Evolutionary conservation across 1,140 invertebrate species (phyloP).

Genomic region (Diuraphis noxia): DNA sequence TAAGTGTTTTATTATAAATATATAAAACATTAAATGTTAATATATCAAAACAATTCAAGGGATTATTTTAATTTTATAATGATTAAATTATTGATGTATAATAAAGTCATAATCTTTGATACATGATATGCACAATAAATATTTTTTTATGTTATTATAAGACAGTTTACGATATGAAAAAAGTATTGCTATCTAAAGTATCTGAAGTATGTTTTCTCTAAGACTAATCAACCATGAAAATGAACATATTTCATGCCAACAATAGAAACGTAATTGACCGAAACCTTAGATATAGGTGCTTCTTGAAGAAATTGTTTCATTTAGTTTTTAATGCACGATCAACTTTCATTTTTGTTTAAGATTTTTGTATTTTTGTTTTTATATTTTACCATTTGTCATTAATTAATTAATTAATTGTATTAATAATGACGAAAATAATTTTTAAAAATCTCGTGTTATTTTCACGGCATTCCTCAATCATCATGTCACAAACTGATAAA

Average conservation of each 20-base stretch:
- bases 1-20: not conserved
- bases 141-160: not conserved
- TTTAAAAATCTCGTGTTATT: not conserved
- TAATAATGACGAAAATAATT: not conserved
- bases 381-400: not conserved
- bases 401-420: not conserved
- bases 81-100: not conserved
- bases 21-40: not conserved
- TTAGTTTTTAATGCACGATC: not conserved
- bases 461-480: not conserved
- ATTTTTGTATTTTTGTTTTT: not conserved
- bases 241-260: slow-evolving; percentile 26
- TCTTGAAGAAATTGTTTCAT: not conserved
- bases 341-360: slow-evolving; percentile 25
- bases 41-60: not conserved
- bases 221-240: slow-evolving; percentile 33
- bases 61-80: not conserved
- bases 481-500: not conserved
- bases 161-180: not conserved
- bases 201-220: not conserved
- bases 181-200: not conserved
- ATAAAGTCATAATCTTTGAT: not conserved
- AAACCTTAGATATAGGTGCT: slow-evolving; percentile 31
- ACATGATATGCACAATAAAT: not conserved
- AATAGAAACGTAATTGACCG: slow-evolving; percentile 21